Evolutionary conservation across 1,140 invertebrate genomes (phyloP).

Genomic region (Gryllus bimaculatus): DNA sequence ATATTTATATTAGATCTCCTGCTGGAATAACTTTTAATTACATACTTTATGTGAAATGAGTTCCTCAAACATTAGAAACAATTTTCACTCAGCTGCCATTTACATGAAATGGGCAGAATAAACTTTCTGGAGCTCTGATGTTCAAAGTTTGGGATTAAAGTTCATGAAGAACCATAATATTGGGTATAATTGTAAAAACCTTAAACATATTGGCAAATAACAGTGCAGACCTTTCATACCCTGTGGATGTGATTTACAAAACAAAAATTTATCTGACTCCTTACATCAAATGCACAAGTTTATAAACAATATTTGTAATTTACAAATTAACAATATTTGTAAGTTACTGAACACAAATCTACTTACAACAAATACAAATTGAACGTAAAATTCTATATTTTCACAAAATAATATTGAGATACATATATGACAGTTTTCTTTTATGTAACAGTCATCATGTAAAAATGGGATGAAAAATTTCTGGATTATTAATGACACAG

Average conservation of each 20-base stretch:
- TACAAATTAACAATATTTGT: not conserved
- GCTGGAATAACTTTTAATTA: not conserved
- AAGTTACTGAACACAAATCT: not conserved
- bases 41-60: not conserved
- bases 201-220: not conserved
- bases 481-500: not conserved
- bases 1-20: no score
- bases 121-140: not conserved
- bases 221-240: not conserved
- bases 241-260: not conserved
- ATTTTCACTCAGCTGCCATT: not conserved
- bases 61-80: not conserved
- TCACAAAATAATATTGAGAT: not conserved
- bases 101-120: not conserved
- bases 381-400: not conserved
- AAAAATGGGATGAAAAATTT: not conserved
- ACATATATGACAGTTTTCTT: not conserved
- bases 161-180: not conserved
- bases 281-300: not conserved
- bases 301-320: not conserved
- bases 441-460: not conserved
- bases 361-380: not conserved
- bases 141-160: not conserved
- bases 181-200: not conserved
- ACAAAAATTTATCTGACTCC: not conserved